Conservation (phyloP, 2,797 vertebrate species). For the Hippoglossus hippoglossus region DNA sequence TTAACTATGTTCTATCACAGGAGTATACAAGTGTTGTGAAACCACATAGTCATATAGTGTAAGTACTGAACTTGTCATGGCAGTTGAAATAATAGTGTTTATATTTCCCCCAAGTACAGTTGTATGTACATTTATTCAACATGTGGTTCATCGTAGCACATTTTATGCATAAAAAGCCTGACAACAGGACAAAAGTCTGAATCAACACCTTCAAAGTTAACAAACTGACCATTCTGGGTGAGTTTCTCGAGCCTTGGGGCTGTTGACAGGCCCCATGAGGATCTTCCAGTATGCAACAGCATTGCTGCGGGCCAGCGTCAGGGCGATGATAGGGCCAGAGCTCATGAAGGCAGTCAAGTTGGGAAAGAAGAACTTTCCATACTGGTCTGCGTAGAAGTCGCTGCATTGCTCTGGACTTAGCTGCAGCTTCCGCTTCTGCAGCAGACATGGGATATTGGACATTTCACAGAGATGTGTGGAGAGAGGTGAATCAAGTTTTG, state of each 20-base stretch:
- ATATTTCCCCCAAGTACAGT: background rate
- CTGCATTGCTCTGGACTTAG: slow-evolving; percentile 95
- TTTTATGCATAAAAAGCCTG: background rate
- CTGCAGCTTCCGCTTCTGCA: slow-evolving; percentile 89
- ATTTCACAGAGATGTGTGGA: slow-evolving; percentile 3
- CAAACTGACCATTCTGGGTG: slow-evolving; percentile 90
- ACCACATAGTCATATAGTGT: background rate
- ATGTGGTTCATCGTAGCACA: background rate
- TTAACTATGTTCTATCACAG: background rate
- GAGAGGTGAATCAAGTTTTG: background rate
- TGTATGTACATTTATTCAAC: background rate
- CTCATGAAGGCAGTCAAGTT: slow-evolving; percentile 96
- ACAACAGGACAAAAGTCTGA: slow-evolving; percentile 2
- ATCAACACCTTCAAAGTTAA: background rate
- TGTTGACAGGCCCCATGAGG: slow-evolving; percentile 91
- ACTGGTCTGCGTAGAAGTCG: slow-evolving; percentile 94
- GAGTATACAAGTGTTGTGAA: slow-evolving; percentile 3
- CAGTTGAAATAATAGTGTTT: too few relatives aligned
- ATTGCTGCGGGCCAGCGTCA: slow-evolving; percentile 86
- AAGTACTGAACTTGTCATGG: too few relatives aligned
- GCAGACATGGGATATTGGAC: background rate
- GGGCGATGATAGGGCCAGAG: slow-evolving; percentile 90
- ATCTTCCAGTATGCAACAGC: slow-evolving; percentile 91
- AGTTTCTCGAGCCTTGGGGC: slow-evolving; percentile 85
- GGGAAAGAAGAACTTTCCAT: slow-evolving; percentile 91